Conservation (phyloP, 2,113 vertebrate species). For the Burhinus bistriatus region DNA sequence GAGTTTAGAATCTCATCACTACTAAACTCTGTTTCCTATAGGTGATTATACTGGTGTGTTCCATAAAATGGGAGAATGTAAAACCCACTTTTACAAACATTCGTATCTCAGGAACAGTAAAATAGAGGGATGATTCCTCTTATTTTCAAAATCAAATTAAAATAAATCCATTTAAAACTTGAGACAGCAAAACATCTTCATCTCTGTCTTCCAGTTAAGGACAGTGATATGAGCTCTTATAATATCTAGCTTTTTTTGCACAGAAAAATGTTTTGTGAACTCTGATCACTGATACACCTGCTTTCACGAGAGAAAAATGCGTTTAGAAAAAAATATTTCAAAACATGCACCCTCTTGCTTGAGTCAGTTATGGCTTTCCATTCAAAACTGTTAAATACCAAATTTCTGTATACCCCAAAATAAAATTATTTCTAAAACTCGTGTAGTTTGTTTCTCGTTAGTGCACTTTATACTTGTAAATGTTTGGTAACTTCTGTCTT, state of each 20-base stretch:
- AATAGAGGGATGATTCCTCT: not conserved
- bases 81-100: not conserved
- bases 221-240: not conserved
- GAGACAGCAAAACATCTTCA: not conserved
- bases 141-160: not conserved
- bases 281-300: not conserved
- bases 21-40: not conserved
- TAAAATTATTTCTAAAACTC: not conserved
- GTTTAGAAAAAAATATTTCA: not conserved
- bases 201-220: not conserved
- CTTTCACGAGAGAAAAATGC: not conserved
- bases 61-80: not conserved
- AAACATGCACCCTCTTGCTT: not conserved
- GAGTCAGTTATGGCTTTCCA: not conserved
- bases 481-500: not conserved
- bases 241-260: not conserved
- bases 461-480: not conserved
- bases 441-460: not conserved
- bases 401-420: not conserved
- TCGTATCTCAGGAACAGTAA: not conserved
- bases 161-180: not conserved
- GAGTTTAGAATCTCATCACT: not conserved
- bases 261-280: not conserved
- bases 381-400: not conserved
- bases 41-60: not conserved